A percentile compares a stretch with the other conserved stretches of the same genome.
These are phyloP conservation scores for Piezodorus guildinii DNA, from an alignment of 1,140 invertebrate species.

Conservation along the genomic window DNA sequence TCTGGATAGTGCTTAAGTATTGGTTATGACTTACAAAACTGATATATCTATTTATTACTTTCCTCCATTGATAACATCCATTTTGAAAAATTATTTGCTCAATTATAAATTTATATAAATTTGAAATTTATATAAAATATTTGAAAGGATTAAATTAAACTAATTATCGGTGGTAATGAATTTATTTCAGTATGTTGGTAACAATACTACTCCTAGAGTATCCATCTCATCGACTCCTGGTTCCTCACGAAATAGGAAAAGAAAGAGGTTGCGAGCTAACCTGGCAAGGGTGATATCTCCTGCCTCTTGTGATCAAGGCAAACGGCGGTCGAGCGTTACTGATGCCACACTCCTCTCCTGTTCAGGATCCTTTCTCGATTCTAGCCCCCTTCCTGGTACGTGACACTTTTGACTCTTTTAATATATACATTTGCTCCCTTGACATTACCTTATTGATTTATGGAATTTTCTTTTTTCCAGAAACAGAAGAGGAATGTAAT, in stretches of 20 bases:
- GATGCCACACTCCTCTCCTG: constrained; percentile 72
- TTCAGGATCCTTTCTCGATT: constrained; percentile 76
- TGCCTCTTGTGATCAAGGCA: constrained; percentile 35
- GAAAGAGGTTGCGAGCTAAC: constrained; percentile 47
- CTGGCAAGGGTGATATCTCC: constrained; percentile 38
- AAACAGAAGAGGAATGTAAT: constrained; percentile 38
- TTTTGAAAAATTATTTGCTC: no score
- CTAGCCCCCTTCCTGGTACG: constrained; percentile 40
- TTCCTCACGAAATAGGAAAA: constrained; percentile 42
- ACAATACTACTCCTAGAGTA: constrained; percentile 30
- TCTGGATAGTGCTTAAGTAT: no score
- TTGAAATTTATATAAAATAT: no score
- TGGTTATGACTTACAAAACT: no score
- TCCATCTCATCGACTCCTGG: constrained; percentile 23
- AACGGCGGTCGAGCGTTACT: constrained; percentile 68
- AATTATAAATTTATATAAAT: no score
- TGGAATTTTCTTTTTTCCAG: constrained; percentile 29
- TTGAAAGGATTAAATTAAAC: no score
- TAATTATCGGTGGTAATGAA: no score
- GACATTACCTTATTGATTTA: no score
- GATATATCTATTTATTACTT: no score
- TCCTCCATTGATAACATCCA: no score
- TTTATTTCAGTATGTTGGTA: constrained; percentile 36
- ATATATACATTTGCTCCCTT: no score
- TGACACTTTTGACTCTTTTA: no score